Conservation (phyloP, 2,888 invertebrate genomes). For the Gastrophysa polygoni region DNA sequence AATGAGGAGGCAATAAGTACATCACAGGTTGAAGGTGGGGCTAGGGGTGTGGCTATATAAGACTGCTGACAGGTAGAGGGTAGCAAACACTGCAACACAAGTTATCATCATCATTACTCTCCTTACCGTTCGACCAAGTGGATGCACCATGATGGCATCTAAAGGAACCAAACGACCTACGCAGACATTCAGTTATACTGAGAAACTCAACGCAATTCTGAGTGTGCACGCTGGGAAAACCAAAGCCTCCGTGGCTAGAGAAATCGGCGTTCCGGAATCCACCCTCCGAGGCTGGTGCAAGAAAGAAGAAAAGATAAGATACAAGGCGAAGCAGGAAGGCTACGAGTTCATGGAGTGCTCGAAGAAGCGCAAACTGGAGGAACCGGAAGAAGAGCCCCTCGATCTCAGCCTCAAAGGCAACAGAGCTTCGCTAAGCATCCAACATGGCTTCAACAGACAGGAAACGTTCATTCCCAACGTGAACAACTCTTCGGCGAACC, state of each 20-base stretch:
- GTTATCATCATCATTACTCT: too few species aligned
- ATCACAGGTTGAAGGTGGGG: conserved; percentile 4
- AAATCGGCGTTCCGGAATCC: conserved; percentile 86
- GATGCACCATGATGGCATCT: conserved; percentile 62
- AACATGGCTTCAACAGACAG: conserved; percentile 54
- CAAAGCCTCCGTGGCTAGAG: conserved; percentile 83
- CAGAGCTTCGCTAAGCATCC: conserved; percentile 57
- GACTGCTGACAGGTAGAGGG: too few species aligned
- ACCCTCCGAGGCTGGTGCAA: conserved; percentile 89
- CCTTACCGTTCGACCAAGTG: conserved; percentile 33
- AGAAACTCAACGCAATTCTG: conserved; percentile 82
- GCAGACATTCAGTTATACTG: conserved; percentile 75
- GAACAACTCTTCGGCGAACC: conserved; percentile 36
- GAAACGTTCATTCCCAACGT: conserved; percentile 50
- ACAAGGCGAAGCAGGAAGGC: conserved; percentile 73
- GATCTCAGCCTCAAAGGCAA: conserved; percentile 48
- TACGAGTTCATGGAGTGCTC: conserved; percentile 63
- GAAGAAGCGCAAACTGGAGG: conserved; percentile 45
- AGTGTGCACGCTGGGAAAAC: conserved; percentile 85
- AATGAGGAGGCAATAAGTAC: background rate
- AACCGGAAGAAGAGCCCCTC: conserved; percentile 46
- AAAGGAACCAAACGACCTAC: conserved; percentile 78
- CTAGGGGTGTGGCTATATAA: background rate
- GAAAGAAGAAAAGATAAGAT: conserved; percentile 77
- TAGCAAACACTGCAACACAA: conserved; percentile 46